Percentiles rank a stretch among this genome's conserved stretches.
Conservation (phyloP, 2,113 vertebrate species). For the Campylorhamphus procurvoides region DNA sequence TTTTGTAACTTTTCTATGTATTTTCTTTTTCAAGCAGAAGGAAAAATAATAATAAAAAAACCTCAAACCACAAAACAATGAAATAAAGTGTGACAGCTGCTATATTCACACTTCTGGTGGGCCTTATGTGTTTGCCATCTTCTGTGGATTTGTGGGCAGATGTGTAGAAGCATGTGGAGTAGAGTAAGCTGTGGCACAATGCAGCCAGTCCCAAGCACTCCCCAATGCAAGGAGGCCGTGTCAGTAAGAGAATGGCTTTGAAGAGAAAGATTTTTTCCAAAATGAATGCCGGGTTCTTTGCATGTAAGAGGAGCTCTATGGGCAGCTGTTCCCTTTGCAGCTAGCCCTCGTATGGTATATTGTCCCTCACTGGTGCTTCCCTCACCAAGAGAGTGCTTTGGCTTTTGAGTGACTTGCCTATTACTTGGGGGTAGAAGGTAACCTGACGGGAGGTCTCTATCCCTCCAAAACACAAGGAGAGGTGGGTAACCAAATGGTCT, state of each 20-base stretch:
- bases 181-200: background rate
- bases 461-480: background rate
- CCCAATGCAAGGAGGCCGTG: accelerated
- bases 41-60: constrained; percentile 7
- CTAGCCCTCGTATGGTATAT: background rate
- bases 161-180: background rate
- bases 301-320: background rate
- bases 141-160: background rate
- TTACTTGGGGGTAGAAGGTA: background rate
- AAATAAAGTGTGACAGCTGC: constrained; percentile 48
- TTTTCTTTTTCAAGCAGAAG: constrained; percentile 30
- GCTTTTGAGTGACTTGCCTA: background rate
- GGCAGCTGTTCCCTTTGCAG: background rate
- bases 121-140: accelerated
- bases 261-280: background rate
- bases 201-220: background rate
- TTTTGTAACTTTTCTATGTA: constrained; percentile 63
- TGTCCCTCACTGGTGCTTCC: background rate
- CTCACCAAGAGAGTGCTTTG: background rate
- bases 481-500: background rate
- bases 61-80: background rate
- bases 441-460: background rate
- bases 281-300: background rate
- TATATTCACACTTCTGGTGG: background rate
- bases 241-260: background rate